These are phyloP conservation scores for Polyploca ridens DNA, from an alignment of 2,888 invertebrate species.

Conservation along the genomic window DNA sequence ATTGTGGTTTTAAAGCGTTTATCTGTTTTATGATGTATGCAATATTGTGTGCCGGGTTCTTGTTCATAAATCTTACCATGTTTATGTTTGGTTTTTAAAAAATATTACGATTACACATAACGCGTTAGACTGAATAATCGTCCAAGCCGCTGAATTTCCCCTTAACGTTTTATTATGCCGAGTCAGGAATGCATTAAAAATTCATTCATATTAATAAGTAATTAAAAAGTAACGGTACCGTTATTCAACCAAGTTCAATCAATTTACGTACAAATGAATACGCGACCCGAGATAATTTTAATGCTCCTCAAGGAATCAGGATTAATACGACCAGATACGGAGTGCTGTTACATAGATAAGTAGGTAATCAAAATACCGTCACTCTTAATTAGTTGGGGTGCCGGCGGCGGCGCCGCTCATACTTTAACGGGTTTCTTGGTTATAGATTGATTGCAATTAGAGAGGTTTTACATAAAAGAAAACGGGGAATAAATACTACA, in stretches of 20 bases:
- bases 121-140: too few species aligned
- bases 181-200: background rate
- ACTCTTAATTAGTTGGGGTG: constrained; percentile 73
- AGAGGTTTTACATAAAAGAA: background rate
- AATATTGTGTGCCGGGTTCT: constrained; percentile 2
- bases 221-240: constrained; percentile 26
- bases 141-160: too few species aligned
- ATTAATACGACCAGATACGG: constrained; percentile 67
- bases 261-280: constrained; percentile 64
- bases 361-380: constrained; percentile 80
- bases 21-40: constrained; percentile 5
- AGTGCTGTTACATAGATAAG: constrained; percentile 70
- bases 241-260: constrained; percentile 33
- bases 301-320: constrained; percentile 58
- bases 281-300: constrained; percentile 66
- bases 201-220: constrained; percentile 5
- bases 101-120: background rate
- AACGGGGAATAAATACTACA: background rate
- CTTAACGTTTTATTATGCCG: background rate
- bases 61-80: background rate
- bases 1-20: constrained; percentile 18
- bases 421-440: constrained; percentile 33
- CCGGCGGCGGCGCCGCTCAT: constrained; percentile 47
- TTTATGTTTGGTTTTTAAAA: background rate
- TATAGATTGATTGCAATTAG: constrained; percentile 1